Conservation (phyloP, 2,113 vertebrate species). For the Phrynosoma blainvillii region DNA sequence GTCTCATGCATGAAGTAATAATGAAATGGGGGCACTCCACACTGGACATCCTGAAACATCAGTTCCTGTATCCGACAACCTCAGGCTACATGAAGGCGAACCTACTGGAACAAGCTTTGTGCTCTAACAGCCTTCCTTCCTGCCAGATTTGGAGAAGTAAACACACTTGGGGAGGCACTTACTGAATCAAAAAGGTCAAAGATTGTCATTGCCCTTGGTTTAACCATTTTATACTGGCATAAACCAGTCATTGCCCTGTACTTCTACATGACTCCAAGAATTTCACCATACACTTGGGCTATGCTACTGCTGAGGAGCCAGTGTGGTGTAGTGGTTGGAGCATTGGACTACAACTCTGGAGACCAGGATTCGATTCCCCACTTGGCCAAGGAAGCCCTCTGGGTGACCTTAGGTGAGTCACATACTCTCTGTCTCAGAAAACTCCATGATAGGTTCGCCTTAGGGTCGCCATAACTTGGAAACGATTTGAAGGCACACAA, state of each 20-base stretch:
- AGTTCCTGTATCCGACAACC: constrained; percentile 33
- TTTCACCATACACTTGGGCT: neutral
- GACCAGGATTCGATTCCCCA: no score
- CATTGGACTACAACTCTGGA: no score
- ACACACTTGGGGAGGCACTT: constrained; percentile 34
- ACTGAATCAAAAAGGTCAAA: constrained; percentile 33
- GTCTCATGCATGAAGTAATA: neutral
- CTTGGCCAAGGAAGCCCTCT: no score
- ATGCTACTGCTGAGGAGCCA: neutral
- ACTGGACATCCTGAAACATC: neutral
- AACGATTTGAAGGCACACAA: no score
- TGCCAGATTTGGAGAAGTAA: constrained; percentile 59
- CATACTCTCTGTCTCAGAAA: no score
- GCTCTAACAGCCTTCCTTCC: constrained; percentile 54
- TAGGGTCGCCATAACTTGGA: no score
- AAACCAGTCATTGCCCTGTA: neutral
- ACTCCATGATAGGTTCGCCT: no score
- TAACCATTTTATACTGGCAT: neutral
- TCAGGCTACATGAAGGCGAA: constrained; percentile 40
- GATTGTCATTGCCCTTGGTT: constrained; percentile 4
- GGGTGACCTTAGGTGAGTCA: no score
- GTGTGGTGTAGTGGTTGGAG: no score
- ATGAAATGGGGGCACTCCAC: neutral
- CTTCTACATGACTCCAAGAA: neutral
- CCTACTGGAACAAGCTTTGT: constrained; percentile 16